Percentiles rank a stretch among this genome's conserved stretches.
Evolutionary conservation across 2,113 vertebrate genomes (phyloP).

Genomic region (Hemicordylus capensis): DNA sequence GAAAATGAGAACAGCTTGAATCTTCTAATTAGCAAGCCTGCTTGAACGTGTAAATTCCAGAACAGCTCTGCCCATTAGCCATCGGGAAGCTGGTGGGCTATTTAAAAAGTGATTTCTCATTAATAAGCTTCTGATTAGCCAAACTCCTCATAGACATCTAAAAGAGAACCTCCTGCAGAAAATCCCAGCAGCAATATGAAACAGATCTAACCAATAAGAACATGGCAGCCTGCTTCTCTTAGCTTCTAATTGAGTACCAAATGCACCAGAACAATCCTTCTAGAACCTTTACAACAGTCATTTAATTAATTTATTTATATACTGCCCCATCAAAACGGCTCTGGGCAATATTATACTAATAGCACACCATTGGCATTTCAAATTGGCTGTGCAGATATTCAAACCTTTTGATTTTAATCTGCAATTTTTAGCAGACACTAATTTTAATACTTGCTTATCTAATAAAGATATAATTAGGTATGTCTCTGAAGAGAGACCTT

Average conservation of each 20-base stretch:
- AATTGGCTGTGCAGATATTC: not conserved
- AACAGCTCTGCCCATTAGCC: slow-evolving; percentile 51
- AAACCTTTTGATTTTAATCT: slow-evolving; percentile 22
- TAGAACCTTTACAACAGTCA: not conserved
- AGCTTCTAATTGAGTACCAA: not conserved
- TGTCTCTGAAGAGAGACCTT: slow-evolving; percentile 39
- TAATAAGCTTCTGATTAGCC: slow-evolving; percentile 51
- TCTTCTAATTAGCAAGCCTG: slow-evolving; percentile 66
- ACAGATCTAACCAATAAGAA: fast-evolving
- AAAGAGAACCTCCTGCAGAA: not conserved
- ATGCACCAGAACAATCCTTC: not conserved
- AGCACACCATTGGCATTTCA: not conserved
- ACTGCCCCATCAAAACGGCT: no score
- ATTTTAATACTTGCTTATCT: slow-evolving; percentile 50
- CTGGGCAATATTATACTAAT: not conserved
- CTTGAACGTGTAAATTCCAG: slow-evolving; percentile 62
- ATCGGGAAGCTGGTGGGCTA: slow-evolving; percentile 50
- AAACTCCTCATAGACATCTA: slow-evolving; percentile 28
- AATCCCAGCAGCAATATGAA: not conserved
- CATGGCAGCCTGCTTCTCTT: not conserved
- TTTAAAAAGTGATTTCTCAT: slow-evolving; percentile 59
- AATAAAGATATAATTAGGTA: slow-evolving; percentile 17
- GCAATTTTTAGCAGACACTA: slow-evolving; percentile 21
- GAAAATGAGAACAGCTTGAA: slow-evolving; percentile 68
- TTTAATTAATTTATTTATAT: no score